Percentiles rank a stretch among this genome's conserved stretches.
Evolutionary conservation across 2,113 vertebrate species (phyloP).

Genomic region (Excalfactoria chinensis): DNA sequence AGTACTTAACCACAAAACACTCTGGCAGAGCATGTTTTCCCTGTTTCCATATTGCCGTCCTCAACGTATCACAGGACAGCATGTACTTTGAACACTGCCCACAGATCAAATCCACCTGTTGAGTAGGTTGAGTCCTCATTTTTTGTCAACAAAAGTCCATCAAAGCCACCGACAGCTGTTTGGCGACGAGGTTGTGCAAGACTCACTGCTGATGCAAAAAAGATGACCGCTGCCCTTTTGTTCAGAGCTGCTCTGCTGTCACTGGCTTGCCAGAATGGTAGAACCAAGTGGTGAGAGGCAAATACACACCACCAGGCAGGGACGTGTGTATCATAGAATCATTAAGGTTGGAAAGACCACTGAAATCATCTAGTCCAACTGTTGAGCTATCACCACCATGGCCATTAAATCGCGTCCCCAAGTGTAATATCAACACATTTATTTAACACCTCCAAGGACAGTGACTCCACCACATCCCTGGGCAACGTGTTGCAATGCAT

Average conservation of each 20-base stretch:
- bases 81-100: neutral
- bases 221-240: conserved; percentile 8
- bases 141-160: neutral
- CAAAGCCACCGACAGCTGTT: neutral
- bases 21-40: neutral
- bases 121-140: neutral
- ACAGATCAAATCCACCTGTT: neutral
- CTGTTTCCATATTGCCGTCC: neutral
- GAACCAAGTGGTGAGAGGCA: neutral
- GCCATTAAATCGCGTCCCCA: too few relatives aligned
- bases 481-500: too few relatives aligned
- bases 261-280: neutral
- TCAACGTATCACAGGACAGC: neutral
- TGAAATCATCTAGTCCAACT: too few relatives aligned
- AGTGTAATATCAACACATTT: too few relatives aligned
- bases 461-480: too few relatives aligned
- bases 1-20: neutral
- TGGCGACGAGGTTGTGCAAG: neutral
- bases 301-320: neutral
- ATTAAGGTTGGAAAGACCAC: too few relatives aligned
- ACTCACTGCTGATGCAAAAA: neutral
- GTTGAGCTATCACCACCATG: too few relatives aligned
- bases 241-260: neutral
- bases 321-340: neutral
- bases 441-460: too few relatives aligned